Base-by-base conservation (phyloP, 2,888 invertebrate species). In the Cephus pygmeus region DNA sequence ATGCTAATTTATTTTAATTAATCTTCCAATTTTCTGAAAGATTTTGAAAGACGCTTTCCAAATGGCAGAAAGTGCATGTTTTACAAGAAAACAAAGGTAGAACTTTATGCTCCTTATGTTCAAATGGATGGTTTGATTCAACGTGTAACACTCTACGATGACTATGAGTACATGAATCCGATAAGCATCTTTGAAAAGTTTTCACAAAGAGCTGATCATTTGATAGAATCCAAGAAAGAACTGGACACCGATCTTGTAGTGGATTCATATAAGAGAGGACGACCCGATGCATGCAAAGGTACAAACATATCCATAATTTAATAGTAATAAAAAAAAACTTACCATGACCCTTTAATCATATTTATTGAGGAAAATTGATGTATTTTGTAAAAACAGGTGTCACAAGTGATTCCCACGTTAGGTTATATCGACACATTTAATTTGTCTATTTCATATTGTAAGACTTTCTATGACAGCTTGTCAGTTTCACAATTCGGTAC, bases 21-120 rank as follows among this genome's bases (percentile, higher is more conserved):
- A 56, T 56, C 15, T 9, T 56, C 23, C 36, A 34, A 71, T 56
- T 81, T 82, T 11, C 34, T 71, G 3, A 30, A 71, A 93, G 95
- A 94, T 78, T 95, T 92, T 81, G 94, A 95, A 79, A 93, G 93
- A 82, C 93, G 96, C 12, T 98, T 95, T 91, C 97, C 97, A 0
- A 95, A 95, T 34, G 95, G 95, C 35, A 94, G 94, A 73, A 96
- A 95, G 89, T 92, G 91, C 4, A 92, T 95, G 2, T 92, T 94
- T 82, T 98, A 95, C 89, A 97, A 96, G 89, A 94, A 95, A 83
- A 94, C 95, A 0, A 92, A 96, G 69, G 92, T 96, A 11, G 96
- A 97, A 89, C 94, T 95, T 82, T 97, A 94, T 90, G 94, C 97
- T 0, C 95, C 96, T 0, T 97, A 97, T 85, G 93, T 94, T 0